These are phyloP conservation scores for Aplodontia rufa DNA, from an alignment of 2,113 vertebrate genomes.

Conservation along the genomic window DNA sequence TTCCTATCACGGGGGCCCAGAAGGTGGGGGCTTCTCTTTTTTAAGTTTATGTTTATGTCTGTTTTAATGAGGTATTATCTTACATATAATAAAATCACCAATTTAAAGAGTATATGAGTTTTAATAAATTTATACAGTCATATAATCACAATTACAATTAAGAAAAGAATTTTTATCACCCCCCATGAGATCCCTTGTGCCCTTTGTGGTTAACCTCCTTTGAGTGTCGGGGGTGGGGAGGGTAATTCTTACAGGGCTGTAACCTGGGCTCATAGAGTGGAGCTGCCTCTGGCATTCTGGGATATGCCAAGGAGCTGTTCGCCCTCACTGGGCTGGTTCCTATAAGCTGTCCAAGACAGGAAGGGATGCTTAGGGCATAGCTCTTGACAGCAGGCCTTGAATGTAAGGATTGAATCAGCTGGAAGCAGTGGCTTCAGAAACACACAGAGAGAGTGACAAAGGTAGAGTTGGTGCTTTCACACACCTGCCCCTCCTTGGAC, in stretches of 20 bases:
- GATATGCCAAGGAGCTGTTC: background rate
- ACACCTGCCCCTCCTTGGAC: background rate
- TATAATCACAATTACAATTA: background rate
- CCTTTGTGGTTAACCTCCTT: background rate
- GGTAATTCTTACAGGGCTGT: background rate
- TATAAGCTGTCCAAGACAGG: background rate
- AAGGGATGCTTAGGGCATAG: background rate
- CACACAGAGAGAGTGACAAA: background rate
- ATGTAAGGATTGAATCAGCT: background rate
- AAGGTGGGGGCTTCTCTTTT: background rate
- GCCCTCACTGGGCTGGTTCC: background rate
- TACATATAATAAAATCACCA: constrained; percentile 34
- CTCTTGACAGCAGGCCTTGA: background rate
- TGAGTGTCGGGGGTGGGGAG: background rate
- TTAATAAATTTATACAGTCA: constrained; percentile 25
- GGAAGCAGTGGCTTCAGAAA: background rate
- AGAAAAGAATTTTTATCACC: constrained; percentile 5
- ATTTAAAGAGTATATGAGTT: constrained; percentile 25
- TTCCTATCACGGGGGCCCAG: background rate
- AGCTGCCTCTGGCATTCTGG: background rate
- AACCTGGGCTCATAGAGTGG: background rate
- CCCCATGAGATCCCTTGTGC: background rate
- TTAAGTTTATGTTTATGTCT: background rate
- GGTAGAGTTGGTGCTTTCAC: background rate
- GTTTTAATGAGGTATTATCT: constrained; percentile 24